These are phyloP conservation scores for Helleia helle DNA, from an alignment of 2,888 invertebrate species.

Conservation along the genomic window DNA sequence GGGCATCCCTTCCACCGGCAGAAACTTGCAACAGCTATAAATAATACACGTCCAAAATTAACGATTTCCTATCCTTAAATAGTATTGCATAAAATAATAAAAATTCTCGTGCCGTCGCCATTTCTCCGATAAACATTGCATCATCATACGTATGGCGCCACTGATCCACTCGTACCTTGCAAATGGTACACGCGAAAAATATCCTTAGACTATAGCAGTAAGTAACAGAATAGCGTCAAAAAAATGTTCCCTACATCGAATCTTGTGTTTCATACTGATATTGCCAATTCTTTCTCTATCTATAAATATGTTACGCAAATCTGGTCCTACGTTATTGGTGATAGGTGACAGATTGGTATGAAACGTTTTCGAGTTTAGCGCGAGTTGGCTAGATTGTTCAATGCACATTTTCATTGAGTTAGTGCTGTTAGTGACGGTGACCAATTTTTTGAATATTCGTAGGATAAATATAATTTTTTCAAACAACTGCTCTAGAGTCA, in stretches of 20 bases:
- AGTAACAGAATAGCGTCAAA: constrained; percentile 12
- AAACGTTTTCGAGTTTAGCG: constrained; percentile 12
- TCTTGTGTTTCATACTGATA: constrained; percentile 19
- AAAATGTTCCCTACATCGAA: constrained; percentile 11
- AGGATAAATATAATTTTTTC: background rate
- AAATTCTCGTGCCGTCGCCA: constrained; percentile 50
- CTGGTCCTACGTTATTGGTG: constrained; percentile 16
- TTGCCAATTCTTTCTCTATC: constrained; percentile 22
- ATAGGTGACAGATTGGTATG: constrained; percentile 18
- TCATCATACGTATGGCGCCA: constrained; percentile 29
- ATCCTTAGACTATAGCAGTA: background rate
- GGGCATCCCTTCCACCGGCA: no score
- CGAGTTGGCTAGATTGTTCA: constrained; percentile 17
- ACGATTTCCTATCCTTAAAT: constrained; percentile 1
- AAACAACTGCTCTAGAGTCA: no score
- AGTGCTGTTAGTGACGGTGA: constrained; percentile 20
- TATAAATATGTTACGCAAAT: constrained; percentile 20
- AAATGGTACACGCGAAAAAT: constrained; percentile 12
- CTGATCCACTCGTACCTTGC: constrained; percentile 3
- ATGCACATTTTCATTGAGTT: constrained; percentile 23
- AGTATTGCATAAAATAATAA: constrained; percentile 36
- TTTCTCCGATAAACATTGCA: constrained; percentile 60
- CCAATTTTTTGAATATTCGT: constrained; percentile 11
- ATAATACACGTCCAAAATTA: no score
- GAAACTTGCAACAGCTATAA: no score